These are phyloP conservation scores for Brienomyrus brachyistius DNA, from an alignment of 2,113 vertebrate genomes.

Conservation along the genomic window DNA sequence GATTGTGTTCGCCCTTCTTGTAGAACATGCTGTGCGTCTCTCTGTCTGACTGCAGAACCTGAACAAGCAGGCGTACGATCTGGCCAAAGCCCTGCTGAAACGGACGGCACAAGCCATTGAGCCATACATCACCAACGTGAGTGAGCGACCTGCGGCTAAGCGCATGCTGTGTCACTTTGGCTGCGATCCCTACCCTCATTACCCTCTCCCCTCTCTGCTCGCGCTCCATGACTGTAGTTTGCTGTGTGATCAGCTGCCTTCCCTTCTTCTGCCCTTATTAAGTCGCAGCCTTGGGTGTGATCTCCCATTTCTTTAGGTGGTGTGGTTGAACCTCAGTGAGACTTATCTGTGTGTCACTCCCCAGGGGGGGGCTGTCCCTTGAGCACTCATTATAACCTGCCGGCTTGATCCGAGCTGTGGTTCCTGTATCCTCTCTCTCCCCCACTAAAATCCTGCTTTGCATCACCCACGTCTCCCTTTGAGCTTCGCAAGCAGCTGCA, in stretches of 20 bases:
- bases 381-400: constrained; percentile 5
- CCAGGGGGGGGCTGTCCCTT: neutral
- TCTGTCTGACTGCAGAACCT: constrained; percentile 69
- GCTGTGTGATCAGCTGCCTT: neutral
- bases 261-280: neutral
- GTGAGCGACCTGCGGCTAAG: constrained; percentile 40
- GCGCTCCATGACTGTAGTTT: neutral
- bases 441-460: neutral
- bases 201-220: neutral
- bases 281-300: neutral
- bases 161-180: neutral
- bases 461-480: neutral
- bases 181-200: neutral
- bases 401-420: neutral
- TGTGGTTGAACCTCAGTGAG: neutral
- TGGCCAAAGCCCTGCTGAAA: constrained; percentile 95
- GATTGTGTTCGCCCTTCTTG: neutral
- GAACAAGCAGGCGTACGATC: constrained; percentile 96
- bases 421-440: neutral
- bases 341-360: neutral
- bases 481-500: neutral
- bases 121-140: constrained; percentile 97
- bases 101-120: constrained; percentile 96
- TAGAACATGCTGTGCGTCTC: neutral
- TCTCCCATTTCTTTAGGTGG: neutral